Evolutionary conservation across 92 coral and sea anemone genomes (phyloP).

Genomic region (Anthopleura xanthogrammica): DNA sequence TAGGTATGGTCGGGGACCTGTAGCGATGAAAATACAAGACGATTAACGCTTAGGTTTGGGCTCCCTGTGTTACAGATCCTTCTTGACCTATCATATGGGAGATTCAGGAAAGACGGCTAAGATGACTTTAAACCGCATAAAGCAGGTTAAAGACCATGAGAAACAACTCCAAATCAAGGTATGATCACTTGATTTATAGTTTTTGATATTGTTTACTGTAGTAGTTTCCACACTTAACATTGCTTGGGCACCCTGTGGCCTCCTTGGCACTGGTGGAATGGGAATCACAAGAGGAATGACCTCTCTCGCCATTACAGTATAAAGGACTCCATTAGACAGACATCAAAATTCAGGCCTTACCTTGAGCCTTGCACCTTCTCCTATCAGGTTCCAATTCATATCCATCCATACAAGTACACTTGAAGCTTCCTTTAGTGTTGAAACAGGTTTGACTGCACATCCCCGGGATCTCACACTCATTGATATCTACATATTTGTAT

Average conservation of each 20-base stretch:
- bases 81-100: no score
- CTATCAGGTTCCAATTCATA: constrained; percentile 74
- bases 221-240: background rate
- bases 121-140: no score
- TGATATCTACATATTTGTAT: constrained; percentile 58
- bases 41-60: background rate
- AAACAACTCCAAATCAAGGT: no score
- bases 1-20: constrained; percentile 70
- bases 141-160: no score
- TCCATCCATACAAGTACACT: constrained; percentile 77
- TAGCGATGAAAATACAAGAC: background rate
- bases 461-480: constrained; percentile 90
- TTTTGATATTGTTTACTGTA: no score
- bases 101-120: no score
- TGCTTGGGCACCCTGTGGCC: background rate
- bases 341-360: constrained; percentile 36
- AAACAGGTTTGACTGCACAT: constrained; percentile 87
- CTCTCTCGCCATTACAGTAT: no score
- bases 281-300: background rate
- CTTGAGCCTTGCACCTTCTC: constrained; percentile 81
- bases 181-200: no score
- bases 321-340: no score
- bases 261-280: background rate
- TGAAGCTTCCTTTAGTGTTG: constrained; percentile 86
- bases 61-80: background rate